Conservation (phyloP, 2,797 vertebrate genomes). For the Bovichtus diacanthus region DNA sequence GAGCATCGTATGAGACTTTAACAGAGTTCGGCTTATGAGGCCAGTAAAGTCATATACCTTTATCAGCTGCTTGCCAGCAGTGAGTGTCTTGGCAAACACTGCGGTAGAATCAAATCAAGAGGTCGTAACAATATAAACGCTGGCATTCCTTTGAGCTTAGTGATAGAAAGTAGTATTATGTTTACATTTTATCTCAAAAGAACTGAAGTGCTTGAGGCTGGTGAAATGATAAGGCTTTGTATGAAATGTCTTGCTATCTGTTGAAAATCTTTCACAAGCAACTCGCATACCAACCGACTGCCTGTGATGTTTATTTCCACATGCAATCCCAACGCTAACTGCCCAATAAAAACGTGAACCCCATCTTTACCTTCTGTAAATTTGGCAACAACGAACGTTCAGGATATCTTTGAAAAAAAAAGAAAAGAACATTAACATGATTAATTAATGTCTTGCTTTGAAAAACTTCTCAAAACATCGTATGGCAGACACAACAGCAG, state of each 20-base stretch:
- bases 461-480: neutral
- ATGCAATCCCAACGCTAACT: neutral
- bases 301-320: neutral
- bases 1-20: slow-evolving; percentile 6
- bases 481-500: neutral
- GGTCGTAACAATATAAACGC: neutral
- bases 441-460: neutral
- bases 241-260: neutral
- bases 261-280: neutral
- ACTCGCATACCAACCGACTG: neutral
- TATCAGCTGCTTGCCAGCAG: neutral
- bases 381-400: neutral
- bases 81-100: slow-evolving; percentile 11
- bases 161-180: neutral
- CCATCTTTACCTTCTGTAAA: neutral
- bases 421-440: neutral
- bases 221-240: neutral
- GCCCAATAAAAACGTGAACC: neutral
- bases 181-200: neutral
- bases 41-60: neutral
- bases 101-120: slow-evolving; percentile 16
- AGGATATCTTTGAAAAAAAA: neutral
- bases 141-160: neutral
- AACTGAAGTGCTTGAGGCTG: neutral
- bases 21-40: neutral